Evolutionary conservation across 2,797 vertebrate species (phyloP), one percentile per base, ranked within the genome.

Genomic region (Momotus momota): DNA sequence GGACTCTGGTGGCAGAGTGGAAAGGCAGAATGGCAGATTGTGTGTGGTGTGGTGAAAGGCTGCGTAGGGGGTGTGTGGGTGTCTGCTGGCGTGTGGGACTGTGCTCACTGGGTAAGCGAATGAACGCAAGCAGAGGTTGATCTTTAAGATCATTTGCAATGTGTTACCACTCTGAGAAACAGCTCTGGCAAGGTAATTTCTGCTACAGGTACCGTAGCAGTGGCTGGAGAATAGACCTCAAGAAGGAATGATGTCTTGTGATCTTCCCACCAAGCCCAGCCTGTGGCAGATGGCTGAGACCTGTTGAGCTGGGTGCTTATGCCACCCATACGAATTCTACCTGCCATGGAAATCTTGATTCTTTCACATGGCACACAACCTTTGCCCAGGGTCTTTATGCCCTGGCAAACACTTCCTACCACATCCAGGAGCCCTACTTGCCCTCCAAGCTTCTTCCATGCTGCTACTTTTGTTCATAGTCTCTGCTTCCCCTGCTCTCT

Each of bases 201-300:
- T 72, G 67, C 22, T 41, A n/a, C 54, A 43, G 40, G 26, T 3
- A 4, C 54, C 3, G 3, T 21, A 41, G 35, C 2, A 60, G 62
- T 1, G 6, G 14, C 40, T 48, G 64, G 31, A 46, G 35, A 35
- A 33, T 31, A 41, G 46, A n/a, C 2, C 4, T 10, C 41, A 51
- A 33, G 55, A 83, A 29, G 40, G 11, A 60, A 31, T 1, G 29
- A 31, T n/a, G 38, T 14, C 60, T 80, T 3, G 2, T 10, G 27
- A 6, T 12, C 6, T 35, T 40, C 55, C 9, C 3, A 7, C 43
- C 31, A 54, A 55, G 70, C 21, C 33, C 60, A 27, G 35, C 65
- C 60, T 0, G 0, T 10, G 6, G 27, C 65, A 78, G 46, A 13
- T 2, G 35, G 33, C 43, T 3, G 3, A 40, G 17, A 45, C 14